Conservation (phyloP, 2,113 vertebrate species). For the Lonchura striata region DNA sequence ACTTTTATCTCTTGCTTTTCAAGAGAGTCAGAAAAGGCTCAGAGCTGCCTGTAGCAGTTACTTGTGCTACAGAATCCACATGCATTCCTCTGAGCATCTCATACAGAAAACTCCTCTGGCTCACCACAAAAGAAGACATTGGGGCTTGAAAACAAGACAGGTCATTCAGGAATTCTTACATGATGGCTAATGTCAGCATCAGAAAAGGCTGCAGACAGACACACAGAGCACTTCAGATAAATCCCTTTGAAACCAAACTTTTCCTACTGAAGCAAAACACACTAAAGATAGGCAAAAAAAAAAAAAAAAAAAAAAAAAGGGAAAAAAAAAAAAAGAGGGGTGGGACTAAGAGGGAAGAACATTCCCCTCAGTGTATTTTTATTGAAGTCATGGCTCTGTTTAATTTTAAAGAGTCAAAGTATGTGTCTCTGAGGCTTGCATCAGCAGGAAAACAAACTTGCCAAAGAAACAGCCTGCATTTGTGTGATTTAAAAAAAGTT, state of each 20-base stretch:
- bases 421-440: background rate
- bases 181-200: conserved; percentile 27
- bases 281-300: background rate
- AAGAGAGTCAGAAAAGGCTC: background rate
- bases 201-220: conserved; percentile 19
- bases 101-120: conserved; percentile 1
- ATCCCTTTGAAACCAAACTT: background rate
- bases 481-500: background rate
- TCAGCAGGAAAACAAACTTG: background rate
- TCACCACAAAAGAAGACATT: background rate
- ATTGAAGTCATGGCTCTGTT: background rate
- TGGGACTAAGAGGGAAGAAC: background rate
- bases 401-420: background rate
- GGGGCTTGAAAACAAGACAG: background rate
- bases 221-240: conserved; percentile 20
- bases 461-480: background rate
- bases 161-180: conserved; percentile 17
- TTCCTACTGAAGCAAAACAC: background rate
- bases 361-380: background rate
- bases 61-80: conserved; percentile 22
- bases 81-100: conserved; percentile 19
- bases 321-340: background rate
- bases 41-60: background rate
- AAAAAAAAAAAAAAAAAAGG: too few relatives aligned
- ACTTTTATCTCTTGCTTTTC: conserved; percentile 51